A percentile compares a stretch with the other conserved stretches of the same genome.
phyloP scores from a whole-genome alignment of 64 coral and sea anemone species.

The Porites lutea region DNA sequence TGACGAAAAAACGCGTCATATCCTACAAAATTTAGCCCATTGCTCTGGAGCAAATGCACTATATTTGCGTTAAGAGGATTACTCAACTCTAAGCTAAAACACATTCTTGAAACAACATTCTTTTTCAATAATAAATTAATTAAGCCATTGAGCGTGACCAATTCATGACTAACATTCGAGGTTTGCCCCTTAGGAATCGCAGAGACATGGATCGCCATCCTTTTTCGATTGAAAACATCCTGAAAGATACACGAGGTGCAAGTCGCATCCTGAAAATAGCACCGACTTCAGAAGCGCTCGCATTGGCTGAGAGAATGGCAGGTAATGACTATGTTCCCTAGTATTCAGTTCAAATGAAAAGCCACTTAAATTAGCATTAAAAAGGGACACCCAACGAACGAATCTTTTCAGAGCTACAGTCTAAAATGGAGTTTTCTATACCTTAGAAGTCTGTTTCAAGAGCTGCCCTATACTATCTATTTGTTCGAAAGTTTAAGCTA shows the following conservation, averaged over 20 bases:
- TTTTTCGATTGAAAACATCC: constrained; percentile 70
- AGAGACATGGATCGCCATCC: constrained; percentile 31
- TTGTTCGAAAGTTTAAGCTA: too few species aligned
- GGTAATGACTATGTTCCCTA: not conserved
- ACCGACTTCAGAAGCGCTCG: constrained; percentile 55
- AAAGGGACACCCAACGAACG: too few species aligned
- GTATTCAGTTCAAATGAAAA: not conserved
- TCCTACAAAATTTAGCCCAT: not conserved
- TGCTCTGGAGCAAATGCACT: not conserved
- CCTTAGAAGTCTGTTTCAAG: too few species aligned
- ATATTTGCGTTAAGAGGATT: constrained; percentile 31
- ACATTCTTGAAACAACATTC: constrained; percentile 34
- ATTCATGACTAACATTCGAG: too few species aligned
- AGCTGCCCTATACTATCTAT: too few species aligned
- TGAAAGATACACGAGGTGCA: constrained; percentile 53
- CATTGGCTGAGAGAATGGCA: constrained; percentile 69
- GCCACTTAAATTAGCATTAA: too few species aligned
- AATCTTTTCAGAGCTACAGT: too few species aligned
- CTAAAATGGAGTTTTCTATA: too few species aligned
- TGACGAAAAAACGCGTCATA: not conserved
- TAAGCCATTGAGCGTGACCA: not conserved
- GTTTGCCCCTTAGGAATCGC: not conserved
- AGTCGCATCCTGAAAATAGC: constrained; percentile 35
- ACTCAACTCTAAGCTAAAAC: not conserved
- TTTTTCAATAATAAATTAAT: not conserved